A percentile compares a stretch with the other conserved stretches of the same genome.
Evolutionary conservation across 2,888 invertebrate genomes (phyloP).

Genomic region (Drosophila limbata): DNA sequence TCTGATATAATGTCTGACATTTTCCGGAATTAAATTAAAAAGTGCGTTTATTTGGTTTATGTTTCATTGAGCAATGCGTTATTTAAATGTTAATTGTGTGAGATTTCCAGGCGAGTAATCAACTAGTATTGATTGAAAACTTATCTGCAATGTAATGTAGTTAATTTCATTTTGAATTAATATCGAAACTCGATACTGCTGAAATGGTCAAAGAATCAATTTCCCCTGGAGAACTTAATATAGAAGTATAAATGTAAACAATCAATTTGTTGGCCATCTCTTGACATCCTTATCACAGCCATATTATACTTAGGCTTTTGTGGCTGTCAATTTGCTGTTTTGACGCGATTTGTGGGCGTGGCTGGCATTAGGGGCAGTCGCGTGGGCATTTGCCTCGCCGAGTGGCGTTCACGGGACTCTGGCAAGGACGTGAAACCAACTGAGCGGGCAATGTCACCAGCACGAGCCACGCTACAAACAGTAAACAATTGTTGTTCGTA

Average conservation of each 20-base stretch:
- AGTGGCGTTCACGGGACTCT: constrained; percentile 60
- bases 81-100: constrained; percentile 27
- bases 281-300: constrained; percentile 27
- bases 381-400: constrained; percentile 67
- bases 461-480: constrained; percentile 55
- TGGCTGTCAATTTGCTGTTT: constrained; percentile 14
- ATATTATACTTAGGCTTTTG: constrained; percentile 10
- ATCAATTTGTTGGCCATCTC: constrained; percentile 37
- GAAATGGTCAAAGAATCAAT: background rate
- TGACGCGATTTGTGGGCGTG: constrained; percentile 34
- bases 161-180: background rate
- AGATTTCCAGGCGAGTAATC: constrained; percentile 16
- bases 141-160: background rate
- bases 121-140: constrained; percentile 10
- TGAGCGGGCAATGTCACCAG: constrained; percentile 78
- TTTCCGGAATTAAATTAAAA: constrained; percentile 28
- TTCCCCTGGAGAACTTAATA: background rate
- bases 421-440: constrained; percentile 74
- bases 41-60: constrained; percentile 8
- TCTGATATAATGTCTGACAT: constrained; percentile 26
- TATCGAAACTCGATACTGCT: background rate
- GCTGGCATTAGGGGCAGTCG: constrained; percentile 40
- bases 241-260: constrained; percentile 8
- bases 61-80: constrained; percentile 16
- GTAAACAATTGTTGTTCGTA: constrained; percentile 52